A percentile compares a stretch with the other conserved stretches of the same genome.
Conservation (phyloP, 2,888 invertebrate species). For the Dolomedes plantarius region DNA sequence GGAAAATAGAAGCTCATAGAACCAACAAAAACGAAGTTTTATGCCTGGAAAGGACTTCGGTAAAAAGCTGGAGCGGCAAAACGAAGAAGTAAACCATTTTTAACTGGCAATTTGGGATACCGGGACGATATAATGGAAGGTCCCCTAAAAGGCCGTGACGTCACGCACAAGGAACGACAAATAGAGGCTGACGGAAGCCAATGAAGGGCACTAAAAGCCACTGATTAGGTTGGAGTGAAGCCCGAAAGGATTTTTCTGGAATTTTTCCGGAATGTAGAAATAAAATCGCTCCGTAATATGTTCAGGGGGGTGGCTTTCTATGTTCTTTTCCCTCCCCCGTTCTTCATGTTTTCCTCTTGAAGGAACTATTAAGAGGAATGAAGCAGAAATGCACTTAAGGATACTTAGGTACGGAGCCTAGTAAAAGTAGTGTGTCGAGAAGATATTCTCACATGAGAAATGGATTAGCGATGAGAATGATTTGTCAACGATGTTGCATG, state of each 20-base stretch:
- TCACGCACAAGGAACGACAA: conserved; percentile 55
- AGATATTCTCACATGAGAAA: background rate
- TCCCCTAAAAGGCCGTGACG: conserved; percentile 65
- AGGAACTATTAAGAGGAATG: conserved; percentile 30
- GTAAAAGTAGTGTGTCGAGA: background rate
- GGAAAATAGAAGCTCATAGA: conserved; percentile 6
- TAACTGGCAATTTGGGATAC: conserved; percentile 68
- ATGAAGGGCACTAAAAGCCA: conserved; percentile 68
- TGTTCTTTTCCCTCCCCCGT: background rate
- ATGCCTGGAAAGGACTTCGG: conserved; percentile 10
- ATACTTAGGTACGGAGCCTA: background rate
- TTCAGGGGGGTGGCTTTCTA: background rate
- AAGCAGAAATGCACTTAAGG: conserved; percentile 18
- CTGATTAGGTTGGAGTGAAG: conserved; percentile 63
- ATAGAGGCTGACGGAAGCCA: conserved; percentile 61
- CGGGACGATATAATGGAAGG: conserved; percentile 69
- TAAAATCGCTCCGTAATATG: conserved; percentile 55
- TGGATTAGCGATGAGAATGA: conserved; percentile 1
- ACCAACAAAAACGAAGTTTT: conserved; percentile 57
- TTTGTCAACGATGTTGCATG: conserved; percentile 2
- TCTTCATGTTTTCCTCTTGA: conserved; percentile 13
- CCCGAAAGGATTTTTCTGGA: conserved; percentile 9
- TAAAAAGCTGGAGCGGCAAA: conserved; percentile 3
- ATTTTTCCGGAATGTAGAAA: conserved; percentile 12
- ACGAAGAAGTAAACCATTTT: conserved; percentile 60